Evolutionary conservation across 1,140 invertebrate species (phyloP), one percentile per base, ranked within the genome.

Genomic region (Drosophila cardini): DNA sequence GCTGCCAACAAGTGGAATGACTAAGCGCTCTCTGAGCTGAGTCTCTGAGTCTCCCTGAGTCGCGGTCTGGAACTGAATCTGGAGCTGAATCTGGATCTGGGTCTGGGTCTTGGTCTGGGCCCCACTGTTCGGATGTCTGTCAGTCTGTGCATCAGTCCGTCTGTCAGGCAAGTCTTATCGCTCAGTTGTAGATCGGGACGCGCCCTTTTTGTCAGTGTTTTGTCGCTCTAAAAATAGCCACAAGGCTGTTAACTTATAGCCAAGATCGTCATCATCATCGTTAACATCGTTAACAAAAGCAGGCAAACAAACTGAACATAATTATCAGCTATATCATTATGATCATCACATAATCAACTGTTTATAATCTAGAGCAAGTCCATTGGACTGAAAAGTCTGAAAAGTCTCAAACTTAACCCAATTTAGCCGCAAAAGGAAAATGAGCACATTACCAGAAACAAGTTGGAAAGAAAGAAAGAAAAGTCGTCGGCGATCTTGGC

Each of bases 1-100:
- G 84, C 82, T 84, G 80, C 79, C 80, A 83, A 82, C 83, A 87
- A 87, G 84, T 89, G 84, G 85, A 84, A 77, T 87, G 84, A 87
- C 84, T 87, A 87, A 87, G 84, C 84, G 84, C 53, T 83, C 79
- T 72, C 38, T 43, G 11, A 11, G 34, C 30, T 48, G n/a, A 15
- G 18, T 61, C 58, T 67, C 18, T 21, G 21, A n/a, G n/a, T n/a
- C n/a, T n/a, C n/a, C n/a, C n/a, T n/a, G n/a, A n/a, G n/a, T n/a
- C n/a, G n/a, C n/a, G n/a, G n/a, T n/a, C n/a, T n/a, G n/a, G n/a
- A n/a, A n/a, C 21, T 26, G 21, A 26, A 26, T 26, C 21, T 26
- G 21, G 21, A 26, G 21, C 21, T 26, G 21, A 5, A 26, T 26
- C 2, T 26, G 21, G 21, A 4, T 55, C 63, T 76, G 48, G 43